Base-by-base conservation (phyloP, 2,888 invertebrate genomes). In the Ephialtes manifestator region DNA sequence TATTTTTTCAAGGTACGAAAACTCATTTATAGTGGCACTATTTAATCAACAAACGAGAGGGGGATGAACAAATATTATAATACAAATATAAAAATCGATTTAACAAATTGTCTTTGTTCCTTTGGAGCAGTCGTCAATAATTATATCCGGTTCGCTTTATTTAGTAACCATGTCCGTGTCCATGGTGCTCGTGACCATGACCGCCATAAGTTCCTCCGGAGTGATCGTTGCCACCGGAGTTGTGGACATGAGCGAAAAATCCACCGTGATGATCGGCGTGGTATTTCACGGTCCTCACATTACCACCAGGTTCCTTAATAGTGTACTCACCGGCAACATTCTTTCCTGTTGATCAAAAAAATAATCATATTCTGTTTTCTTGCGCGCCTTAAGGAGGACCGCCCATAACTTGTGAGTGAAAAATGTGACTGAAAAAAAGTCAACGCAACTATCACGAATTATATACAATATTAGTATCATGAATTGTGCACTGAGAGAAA, bases 281-380 rank as follows among this genome's bases (percentile, higher is more conserved):
- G 75, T 93, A 93, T 79, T 92, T 93, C 39, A 93, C 93, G 8
- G 91, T 92, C 4, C 93, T 91, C 46, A 89, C 90, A 75, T 92
- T 92, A 70, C 94, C 94, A 72, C 94, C 94, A 8, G 94, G 94
- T 83, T 94, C 94, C 63, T 93, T 92, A 20, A 94, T 88, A 11
- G 92, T 92, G 87, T 94, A 94, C 72, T 94, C 94, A 10, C 94
- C 94, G 35, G 91, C 89, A 13, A 94, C 93, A 28, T 92, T 90
- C 82, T 93, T 91, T 13, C 92, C 93, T 93, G 81, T 39, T 65
- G 28, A 46, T 2, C 1, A 46, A 35, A 0, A 7, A 13, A 0
- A 60, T 2, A 15, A 60, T 24, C 7, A 15, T 35, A 31, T 55
- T 2, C 24, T n/a, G n/a, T n/a, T n/a, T n/a, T n/a, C n/a, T n/a